These are phyloP conservation scores for Scaptomyza hsui DNA, from an alignment of 1,140 invertebrate species.

Conservation along the genomic window DNA sequence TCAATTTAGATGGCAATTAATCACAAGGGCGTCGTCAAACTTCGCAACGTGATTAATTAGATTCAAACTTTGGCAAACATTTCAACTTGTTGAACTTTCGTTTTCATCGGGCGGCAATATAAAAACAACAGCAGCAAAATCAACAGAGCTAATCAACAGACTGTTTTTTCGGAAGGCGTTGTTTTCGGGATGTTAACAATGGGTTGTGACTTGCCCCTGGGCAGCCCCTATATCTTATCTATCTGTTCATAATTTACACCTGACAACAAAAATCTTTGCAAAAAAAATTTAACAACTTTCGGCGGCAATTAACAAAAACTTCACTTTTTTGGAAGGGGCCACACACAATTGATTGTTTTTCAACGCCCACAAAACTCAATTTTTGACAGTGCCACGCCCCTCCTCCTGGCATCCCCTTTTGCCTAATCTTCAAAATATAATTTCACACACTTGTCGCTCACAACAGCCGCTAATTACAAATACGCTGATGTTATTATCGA, in stretches of 20 bases:
- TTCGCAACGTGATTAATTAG: conserved; percentile 37
- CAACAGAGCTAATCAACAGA: conserved; percentile 56
- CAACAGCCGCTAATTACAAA: conserved; percentile 54
- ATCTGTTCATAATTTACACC: conserved; percentile 17
- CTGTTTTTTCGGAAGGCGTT: conserved; percentile 58
- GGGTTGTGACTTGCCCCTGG: conserved; percentile 22
- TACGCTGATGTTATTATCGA: conserved; percentile 67
- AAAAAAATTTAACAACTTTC: conserved; percentile 20
- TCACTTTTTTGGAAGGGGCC: conserved; percentile 44
- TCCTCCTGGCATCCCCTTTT: conserved; percentile 15
- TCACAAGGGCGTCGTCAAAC: conserved; percentile 37
- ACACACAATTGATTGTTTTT: conserved; percentile 25
- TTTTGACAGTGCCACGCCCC: conserved; percentile 26
- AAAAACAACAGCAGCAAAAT: conserved; percentile 31
- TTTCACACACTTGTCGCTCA: conserved; percentile 77
- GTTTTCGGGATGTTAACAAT: conserved; percentile 42
- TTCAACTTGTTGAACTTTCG: conserved; percentile 57
- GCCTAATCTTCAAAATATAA: conserved; percentile 57
- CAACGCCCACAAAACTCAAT: conserved; percentile 21
- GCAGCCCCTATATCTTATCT: conserved; percentile 6
- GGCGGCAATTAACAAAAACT: conserved; percentile 38
- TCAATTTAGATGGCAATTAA: conserved; percentile 40
- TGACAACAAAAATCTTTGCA: conserved; percentile 3
- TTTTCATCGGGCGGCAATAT: conserved; percentile 54
- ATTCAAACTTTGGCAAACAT: conserved; percentile 4